These are phyloP conservation scores for Lypha dubia DNA, from an alignment of 2,888 invertebrate species.

Conservation along the genomic window DNA sequence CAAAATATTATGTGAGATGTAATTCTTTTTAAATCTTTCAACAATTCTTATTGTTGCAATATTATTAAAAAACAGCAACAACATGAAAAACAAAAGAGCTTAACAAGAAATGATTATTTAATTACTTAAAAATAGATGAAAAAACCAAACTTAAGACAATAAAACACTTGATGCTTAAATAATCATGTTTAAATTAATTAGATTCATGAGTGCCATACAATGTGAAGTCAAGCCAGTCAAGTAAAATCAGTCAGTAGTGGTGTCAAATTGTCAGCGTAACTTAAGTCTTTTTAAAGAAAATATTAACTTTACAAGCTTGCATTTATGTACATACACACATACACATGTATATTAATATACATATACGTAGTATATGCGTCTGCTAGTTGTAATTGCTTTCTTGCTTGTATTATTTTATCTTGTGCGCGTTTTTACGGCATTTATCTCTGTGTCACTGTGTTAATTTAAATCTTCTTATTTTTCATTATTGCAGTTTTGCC, in stretches of 20 bases:
- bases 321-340: not conserved
- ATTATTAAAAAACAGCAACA: not conserved
- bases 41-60: conserved; percentile 43
- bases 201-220: conserved; percentile 11
- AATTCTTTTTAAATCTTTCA: conserved; percentile 26
- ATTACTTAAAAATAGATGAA: not conserved
- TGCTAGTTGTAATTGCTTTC: not conserved
- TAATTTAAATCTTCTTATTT: conserved; percentile 19
- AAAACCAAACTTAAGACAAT: conserved; percentile 27
- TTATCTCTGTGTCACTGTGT: conserved; percentile 53
- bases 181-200: conserved; percentile 58
- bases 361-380: too few relatives aligned
- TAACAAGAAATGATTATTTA: conserved; percentile 23
- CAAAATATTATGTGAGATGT: conserved; percentile 35
- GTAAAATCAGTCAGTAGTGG: conserved; percentile 25
- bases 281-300: conserved; percentile 14
- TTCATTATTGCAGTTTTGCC: conserved; percentile 19
- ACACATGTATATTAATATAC: too few relatives aligned
- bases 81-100: not conserved
- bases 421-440: conserved; percentile 31
- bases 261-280: conserved; percentile 42
- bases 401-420: conserved; percentile 12
- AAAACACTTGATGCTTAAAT: conserved; percentile 53
- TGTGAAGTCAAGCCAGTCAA: conserved; percentile 21
- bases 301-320: not conserved